These are phyloP conservation scores for Tenthredo notha DNA, from an alignment of 2,888 invertebrate species.

Conservation along the genomic window DNA sequence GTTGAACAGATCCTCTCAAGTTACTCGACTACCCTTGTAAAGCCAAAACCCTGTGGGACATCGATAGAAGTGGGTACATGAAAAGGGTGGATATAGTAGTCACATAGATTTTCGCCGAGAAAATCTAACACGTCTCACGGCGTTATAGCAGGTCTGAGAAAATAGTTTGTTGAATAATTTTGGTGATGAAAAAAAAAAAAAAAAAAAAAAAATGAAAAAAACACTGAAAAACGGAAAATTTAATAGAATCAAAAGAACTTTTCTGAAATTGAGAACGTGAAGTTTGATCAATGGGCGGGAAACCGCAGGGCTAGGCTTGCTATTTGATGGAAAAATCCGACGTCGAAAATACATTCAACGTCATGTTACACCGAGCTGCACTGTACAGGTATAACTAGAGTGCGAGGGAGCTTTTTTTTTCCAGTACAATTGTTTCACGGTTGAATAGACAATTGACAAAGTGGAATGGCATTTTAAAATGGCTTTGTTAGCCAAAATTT, in stretches of 20 bases:
- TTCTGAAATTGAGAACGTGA: too few species aligned
- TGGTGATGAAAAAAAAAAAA: not conserved
- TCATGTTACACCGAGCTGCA: not conserved
- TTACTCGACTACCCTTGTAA: conserved; percentile 37
- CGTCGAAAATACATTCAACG: not conserved
- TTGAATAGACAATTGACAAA: conserved; percentile 25
- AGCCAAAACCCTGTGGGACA: conserved; percentile 31
- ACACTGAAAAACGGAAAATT: not conserved
- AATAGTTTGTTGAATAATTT: not conserved
- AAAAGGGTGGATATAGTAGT: conserved; percentile 35
- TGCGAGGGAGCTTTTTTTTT: not conserved
- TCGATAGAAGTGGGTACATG: conserved; percentile 28
- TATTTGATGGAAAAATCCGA: not conserved
- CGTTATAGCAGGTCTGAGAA: not conserved
- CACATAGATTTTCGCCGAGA: not conserved
- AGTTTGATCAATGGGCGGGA: too few species aligned
- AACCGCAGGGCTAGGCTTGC: too few species aligned
- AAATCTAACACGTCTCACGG: not conserved
- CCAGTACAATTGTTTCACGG: conserved; percentile 2
- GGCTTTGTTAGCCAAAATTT: not conserved
- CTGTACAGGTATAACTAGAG: not conserved
- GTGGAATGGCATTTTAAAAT: conserved; percentile 5
- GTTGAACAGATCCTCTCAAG: conserved; percentile 37
- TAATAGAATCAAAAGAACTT: not conserved
- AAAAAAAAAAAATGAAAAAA: not conserved